phyloP scores from a whole-genome alignment of 2,888 invertebrate genomes.

The Agonopterix heracliana region DNA sequence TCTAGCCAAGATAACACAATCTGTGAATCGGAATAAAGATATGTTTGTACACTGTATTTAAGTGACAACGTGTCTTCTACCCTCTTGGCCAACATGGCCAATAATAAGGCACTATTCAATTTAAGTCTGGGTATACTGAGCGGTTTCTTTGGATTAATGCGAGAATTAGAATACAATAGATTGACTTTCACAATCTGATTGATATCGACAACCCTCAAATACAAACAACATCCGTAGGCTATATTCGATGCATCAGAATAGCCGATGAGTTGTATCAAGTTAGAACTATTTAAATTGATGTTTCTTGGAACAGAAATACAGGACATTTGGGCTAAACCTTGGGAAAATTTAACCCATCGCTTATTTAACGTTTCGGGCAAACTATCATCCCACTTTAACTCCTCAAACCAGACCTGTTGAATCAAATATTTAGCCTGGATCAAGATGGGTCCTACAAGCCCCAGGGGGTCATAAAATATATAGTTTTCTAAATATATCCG shows the following conservation, averaged over 20 bases:
- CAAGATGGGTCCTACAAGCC: slow-evolving; percentile 11
- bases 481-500: too few relatives aligned
- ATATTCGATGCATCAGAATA: slow-evolving; percentile 14
- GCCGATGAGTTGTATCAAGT: slow-evolving; percentile 7
- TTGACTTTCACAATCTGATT: slow-evolving; percentile 5
- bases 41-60: slow-evolving; percentile 7
- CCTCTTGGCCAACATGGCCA: slow-evolving; percentile 9
- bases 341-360: slow-evolving; percentile 9
- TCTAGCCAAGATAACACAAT: too few relatives aligned
- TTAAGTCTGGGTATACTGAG: slow-evolving; percentile 13
- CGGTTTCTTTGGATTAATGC: slow-evolving; percentile 5
- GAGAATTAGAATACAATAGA: slow-evolving; percentile 15
- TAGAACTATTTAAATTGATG: neutral
- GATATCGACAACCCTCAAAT: slow-evolving; percentile 9
- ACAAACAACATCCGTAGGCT: slow-evolving; percentile 15
- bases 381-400: slow-evolving; percentile 9
- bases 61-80: slow-evolving; percentile 6
- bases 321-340: slow-evolving; percentile 6
- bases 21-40: slow-evolving; percentile 17
- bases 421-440: slow-evolving; percentile 6
- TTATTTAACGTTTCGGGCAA: slow-evolving; percentile 2
- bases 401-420: slow-evolving; percentile 10
- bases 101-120: slow-evolving; percentile 14
- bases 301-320: slow-evolving; percentile 4
- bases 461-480: slow-evolving; percentile 13